phyloP scores from a whole-genome alignment of 2,797 vertebrate genomes.

The Chloroceryle inda region DNA sequence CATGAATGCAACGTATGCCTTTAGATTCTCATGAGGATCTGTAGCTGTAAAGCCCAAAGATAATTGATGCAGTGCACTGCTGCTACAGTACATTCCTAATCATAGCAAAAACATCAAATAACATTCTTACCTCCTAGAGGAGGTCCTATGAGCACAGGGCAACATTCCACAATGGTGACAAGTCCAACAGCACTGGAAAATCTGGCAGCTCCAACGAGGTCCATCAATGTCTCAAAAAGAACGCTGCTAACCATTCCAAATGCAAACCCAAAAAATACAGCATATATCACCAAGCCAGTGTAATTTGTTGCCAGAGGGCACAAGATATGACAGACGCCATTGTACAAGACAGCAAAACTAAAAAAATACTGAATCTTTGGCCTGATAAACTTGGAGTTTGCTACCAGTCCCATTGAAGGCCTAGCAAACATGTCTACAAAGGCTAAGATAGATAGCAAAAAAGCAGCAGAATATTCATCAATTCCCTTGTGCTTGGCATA shows the following conservation, averaged over 20 bases:
- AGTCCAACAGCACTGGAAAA: conserved; percentile 97
- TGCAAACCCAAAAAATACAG: conserved; percentile 95
- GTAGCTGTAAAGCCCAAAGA: background rate
- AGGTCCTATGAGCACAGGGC: conserved; percentile 94
- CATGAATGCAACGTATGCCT: rapidly evolving
- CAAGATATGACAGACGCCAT: conserved; percentile 91
- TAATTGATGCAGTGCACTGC: background rate
- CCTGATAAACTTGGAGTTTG: conserved; percentile 89
- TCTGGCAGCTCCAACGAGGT: conserved; percentile 91
- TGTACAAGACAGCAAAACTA: conserved; percentile 92
- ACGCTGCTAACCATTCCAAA: conserved; percentile 97
- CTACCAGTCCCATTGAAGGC: conserved; percentile 91
- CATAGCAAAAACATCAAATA: background rate
- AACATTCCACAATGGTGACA: conserved; percentile 93
- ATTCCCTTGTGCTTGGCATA: conserved; percentile 94
- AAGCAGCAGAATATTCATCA: conserved; percentile 93
- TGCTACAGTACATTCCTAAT: background rate
- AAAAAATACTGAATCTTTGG: conserved; percentile 98
- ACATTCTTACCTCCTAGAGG: conserved; percentile 90
- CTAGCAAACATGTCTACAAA: conserved; percentile 97
- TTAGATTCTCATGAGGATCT: background rate
- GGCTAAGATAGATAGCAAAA: conserved; percentile 93
- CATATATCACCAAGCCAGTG: conserved; percentile 89
- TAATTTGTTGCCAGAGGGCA: conserved; percentile 90
- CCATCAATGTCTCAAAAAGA: conserved; percentile 96